Conservation (phyloP, 2,797 vertebrate species). For the Cetoscarus ocellatus region DNA sequence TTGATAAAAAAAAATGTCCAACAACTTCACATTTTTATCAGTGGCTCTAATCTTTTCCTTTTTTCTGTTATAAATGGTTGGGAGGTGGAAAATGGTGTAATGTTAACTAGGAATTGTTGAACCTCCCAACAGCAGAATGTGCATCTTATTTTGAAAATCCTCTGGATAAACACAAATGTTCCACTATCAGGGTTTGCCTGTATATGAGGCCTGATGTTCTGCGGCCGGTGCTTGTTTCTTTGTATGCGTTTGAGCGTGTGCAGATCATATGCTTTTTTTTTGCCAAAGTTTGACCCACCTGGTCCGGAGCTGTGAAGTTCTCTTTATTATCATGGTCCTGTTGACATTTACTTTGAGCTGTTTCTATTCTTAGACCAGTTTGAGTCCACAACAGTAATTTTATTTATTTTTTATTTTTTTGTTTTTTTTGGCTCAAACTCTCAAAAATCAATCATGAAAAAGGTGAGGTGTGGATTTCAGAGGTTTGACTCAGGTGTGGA, state of each 20-base stretch:
- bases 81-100: not conserved
- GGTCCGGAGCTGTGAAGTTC: constrained; percentile 60
- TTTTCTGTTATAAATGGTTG: no score
- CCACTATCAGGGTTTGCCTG: constrained; percentile 72
- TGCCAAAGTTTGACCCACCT: constrained; percentile 61
- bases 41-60: no score
- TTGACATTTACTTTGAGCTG: constrained; percentile 34
- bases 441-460: constrained; percentile 31
- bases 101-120: no score
- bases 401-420: constrained; percentile 1
- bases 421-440: no score
- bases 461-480: constrained; percentile 31
- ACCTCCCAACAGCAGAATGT: constrained; percentile 42
- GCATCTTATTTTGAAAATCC: constrained; percentile 31
- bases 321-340: constrained; percentile 43
- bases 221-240: constrained; percentile 4
- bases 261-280: constrained; percentile 50
- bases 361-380: constrained; percentile 66
- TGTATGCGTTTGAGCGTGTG: constrained; percentile 1
- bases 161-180: constrained; percentile 56
- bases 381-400: constrained; percentile 33
- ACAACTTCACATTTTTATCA: no score
- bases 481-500: constrained; percentile 66
- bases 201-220: constrained; percentile 58
- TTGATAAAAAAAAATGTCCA: no score